Evolutionary conservation across 2,113 vertebrate genomes (phyloP), one percentile per base, ranked within the genome.

Genomic region (Raja brachyura): DNA sequence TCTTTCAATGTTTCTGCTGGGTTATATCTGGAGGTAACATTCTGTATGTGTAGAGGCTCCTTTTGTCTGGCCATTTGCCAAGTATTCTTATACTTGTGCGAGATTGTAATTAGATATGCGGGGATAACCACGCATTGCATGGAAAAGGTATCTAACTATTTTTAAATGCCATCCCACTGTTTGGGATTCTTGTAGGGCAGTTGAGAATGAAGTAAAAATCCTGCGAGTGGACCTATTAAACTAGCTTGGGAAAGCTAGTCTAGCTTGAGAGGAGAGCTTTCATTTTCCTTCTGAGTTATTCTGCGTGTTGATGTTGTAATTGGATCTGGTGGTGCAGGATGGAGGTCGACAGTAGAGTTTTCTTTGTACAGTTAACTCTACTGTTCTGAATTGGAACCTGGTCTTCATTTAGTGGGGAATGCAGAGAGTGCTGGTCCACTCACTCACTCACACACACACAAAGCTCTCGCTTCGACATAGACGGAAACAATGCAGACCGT

Each of bases 91-190:
- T 11, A 70, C 25, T 1, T 28, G 63, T 48, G 31, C 25, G 79
- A 74, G 93, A 74, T 61, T 66, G 20, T 10, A 74, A 25, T 73
- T 90, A 93, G 75, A 93, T 81, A 94, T 95, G 95, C 95, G 95
- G 95, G 94, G 94, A 94, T 94, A 94, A 59, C 94, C 93, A 94
- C 83, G 93, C 93, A 94, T 93, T 3, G 93, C 85, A 70, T 93
- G 93, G 70, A 93, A 78, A 90, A 94, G 94, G 95, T 22, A 93
- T 77, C 93, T 95, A 94, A 93, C 94, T 94, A 93, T 94, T 94
- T 93, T 66, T 90, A 93, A 78, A 93, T 94, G 94, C 94, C 93
- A 93, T 93, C 93, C 93, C 94, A 93, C 18, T 90, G 16, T 92
- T 68, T 48, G 39, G 31, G 18, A 88, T 8, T 6, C 0, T 92